phyloP scores from a whole-genome alignment of 2,797 vertebrate species.

The Spondyliosoma cantharus region DNA sequence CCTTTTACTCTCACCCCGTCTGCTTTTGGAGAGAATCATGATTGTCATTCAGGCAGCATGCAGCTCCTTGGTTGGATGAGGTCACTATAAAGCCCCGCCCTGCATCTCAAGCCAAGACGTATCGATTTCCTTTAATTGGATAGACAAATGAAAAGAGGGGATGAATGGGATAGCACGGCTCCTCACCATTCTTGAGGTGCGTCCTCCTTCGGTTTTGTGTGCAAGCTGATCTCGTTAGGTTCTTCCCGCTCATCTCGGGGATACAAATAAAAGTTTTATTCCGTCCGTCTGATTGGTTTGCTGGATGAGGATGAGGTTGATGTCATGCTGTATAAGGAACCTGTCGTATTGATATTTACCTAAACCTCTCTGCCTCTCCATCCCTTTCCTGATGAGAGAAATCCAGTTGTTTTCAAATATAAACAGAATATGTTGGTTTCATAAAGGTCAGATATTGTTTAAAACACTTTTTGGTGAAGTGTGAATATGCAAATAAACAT shows the following conservation, averaged over 20 bases:
- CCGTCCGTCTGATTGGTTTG: not conserved
- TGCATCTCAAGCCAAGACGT: slow-evolving; percentile 67
- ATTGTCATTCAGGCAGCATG: slow-evolving; percentile 73
- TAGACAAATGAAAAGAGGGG: slow-evolving; percentile 65
- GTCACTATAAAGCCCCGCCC: slow-evolving; percentile 70
- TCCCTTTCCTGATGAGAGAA: not conserved
- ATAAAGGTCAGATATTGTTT: slow-evolving; percentile 80
- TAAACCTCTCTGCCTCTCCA: slow-evolving; percentile 16
- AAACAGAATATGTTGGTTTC: slow-evolving; percentile 65
- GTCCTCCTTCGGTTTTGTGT: slow-evolving; percentile 25
- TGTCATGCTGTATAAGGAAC: slow-evolving; percentile 10
- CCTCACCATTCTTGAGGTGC: slow-evolving; percentile 17
- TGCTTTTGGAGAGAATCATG: slow-evolving; percentile 7
- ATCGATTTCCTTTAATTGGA: slow-evolving; percentile 84
- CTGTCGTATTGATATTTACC: slow-evolving; percentile 23
- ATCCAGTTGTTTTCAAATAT: slow-evolving; percentile 42
- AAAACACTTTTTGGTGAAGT: slow-evolving; percentile 50
- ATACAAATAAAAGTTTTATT: slow-evolving; percentile 12
- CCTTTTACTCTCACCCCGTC: slow-evolving; percentile 42
- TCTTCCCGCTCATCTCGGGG: slow-evolving; percentile 4
- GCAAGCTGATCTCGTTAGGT: slow-evolving; percentile 34
- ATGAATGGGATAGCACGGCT: slow-evolving; percentile 43
- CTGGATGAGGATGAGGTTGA: not conserved
- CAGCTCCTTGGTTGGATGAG: slow-evolving; percentile 59
- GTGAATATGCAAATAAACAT: slow-evolving; percentile 74